Evolutionary conservation across 2,797 vertebrate genomes (phyloP), one percentile per base, ranked within the genome.

Genomic region (Halcyon badia): DNA sequence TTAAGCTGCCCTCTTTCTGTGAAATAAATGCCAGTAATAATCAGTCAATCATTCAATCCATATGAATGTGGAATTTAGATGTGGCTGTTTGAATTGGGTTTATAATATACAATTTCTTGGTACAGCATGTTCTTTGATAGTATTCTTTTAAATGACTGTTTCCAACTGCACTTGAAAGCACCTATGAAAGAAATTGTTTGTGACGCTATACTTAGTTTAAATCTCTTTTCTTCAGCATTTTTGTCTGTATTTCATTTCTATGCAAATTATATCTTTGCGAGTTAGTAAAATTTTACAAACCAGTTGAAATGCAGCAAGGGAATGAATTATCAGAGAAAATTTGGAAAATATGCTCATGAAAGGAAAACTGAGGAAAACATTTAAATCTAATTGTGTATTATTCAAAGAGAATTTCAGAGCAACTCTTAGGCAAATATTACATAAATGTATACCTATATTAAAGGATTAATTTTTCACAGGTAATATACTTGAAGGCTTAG

Each of bases 1-100:
- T 95, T 92, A 92, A 96, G 90, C 93, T 89, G 86, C 95, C 90
- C 86, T 87, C 83, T 94, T 93, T 96, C 90, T 96, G 91, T 80
- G 91, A 94, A 97, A 97, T 96, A 97, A 96, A 96, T 96, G 94
- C 91, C 90, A 94, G 94, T 88, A 97, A 96, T 97, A 97, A 97
- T 97, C 95, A 97, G 95, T 94, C 97, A 97, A 94, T 96, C 97
- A 97, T 95, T 97, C 96, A 96, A 68, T 96, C 94, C 94, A 90
- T 95, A 77, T 94, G 94, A 96, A 96, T 96, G 94, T 94, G 81
- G 93, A 96, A 97, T 97, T 96, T 96, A 94, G 90, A 96, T 96
- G 95, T 87, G 91, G 88, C 88, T 93, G 73, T 90, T 97, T 96
- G 93, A 96, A 96, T 92, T 8, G 17, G 30, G 60, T 92, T 95